These are phyloP conservation scores for Sebastolobus alascanus DNA, from an alignment of 2,797 vertebrate species.

Conservation along the genomic window DNA sequence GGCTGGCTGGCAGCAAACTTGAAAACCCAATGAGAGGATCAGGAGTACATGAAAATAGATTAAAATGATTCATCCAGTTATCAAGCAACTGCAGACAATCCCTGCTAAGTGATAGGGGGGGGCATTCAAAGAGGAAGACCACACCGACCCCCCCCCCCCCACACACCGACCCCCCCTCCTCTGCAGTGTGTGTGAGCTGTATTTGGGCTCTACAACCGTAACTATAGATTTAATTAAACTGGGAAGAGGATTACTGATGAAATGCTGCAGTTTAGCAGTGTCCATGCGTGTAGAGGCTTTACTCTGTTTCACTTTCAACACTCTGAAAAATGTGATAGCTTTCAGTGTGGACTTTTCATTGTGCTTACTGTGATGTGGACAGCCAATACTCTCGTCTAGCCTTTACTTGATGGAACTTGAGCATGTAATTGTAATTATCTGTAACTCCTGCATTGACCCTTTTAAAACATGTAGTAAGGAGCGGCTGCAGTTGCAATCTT, in stretches of 20 bases:
- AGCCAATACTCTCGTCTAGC: not conserved
- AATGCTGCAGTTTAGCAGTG: slow-evolving; percentile 49
- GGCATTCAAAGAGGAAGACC: slow-evolving; percentile 61
- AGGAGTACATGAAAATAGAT: slow-evolving; percentile 82
- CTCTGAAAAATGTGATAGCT: slow-evolving; percentile 48
- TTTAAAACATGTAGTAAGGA: not conserved
- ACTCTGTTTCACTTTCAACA: slow-evolving; percentile 40
- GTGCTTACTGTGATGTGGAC: slow-evolving; percentile 23
- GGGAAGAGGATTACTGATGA: slow-evolving; percentile 73
- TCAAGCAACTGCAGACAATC: slow-evolving; percentile 81
- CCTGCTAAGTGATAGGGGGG: slow-evolving; percentile 74
- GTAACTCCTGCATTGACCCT: slow-evolving; percentile 1
- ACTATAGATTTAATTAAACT: slow-evolving; percentile 76
- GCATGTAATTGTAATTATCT: slow-evolving; percentile 6
- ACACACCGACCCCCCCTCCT: slow-evolving; percentile 39
- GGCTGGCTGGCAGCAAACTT: slow-evolving; percentile 27
- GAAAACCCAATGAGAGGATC: slow-evolving; percentile 71
- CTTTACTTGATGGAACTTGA: slow-evolving; percentile 39
- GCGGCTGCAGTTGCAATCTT: not conserved
- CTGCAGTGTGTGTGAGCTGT: slow-evolving; percentile 44
- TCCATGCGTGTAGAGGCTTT: slow-evolving; percentile 44
- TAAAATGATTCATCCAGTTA: slow-evolving; percentile 83
- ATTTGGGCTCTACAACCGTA: slow-evolving; percentile 55
- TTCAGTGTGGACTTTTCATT: slow-evolving; percentile 41
- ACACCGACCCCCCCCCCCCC: slow-evolving; percentile 7